Percentiles rank a stretch among this genome's conserved stretches.
Evolutionary conservation across 2,888 invertebrate species (phyloP).

Genomic region (Sarcophaga rosellei): DNA sequence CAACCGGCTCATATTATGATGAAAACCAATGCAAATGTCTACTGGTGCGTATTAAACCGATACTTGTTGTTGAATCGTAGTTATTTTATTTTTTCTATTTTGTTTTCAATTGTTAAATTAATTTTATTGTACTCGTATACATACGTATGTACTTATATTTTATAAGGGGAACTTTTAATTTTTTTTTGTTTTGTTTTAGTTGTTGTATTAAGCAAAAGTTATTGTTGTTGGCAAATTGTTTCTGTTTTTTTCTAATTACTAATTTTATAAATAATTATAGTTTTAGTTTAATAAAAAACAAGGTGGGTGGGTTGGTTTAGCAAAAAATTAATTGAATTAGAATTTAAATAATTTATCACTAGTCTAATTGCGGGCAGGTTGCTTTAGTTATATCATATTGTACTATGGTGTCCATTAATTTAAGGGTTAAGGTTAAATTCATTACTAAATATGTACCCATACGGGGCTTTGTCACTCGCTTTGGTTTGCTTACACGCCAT

Average conservation of each 20-base stretch:
- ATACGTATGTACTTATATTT: neutral
- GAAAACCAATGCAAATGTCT: constrained; percentile 79
- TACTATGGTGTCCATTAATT: too few relatives aligned
- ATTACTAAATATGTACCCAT: too few relatives aligned
- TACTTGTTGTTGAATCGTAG: constrained; percentile 44
- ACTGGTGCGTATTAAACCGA: constrained; percentile 74
- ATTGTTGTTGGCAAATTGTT: constrained; percentile 28
- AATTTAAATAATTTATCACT: constrained; percentile 49
- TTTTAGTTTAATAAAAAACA: constrained; percentile 28
- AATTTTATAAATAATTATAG: constrained; percentile 23
- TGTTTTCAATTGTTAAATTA: constrained; percentile 23
- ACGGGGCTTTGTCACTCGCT: too few relatives aligned
- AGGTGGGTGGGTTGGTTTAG: constrained; percentile 40
- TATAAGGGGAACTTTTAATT: neutral
- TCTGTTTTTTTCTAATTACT: constrained; percentile 47
- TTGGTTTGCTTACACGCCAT: too few relatives aligned
- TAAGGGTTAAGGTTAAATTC: too few relatives aligned
- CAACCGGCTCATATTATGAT: constrained; percentile 85
- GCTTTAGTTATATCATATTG: neutral
- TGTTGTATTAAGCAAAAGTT: constrained; percentile 31
- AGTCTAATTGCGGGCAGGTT: constrained; percentile 26
- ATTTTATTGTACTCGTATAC: constrained; percentile 7
- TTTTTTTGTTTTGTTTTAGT: constrained; percentile 40
- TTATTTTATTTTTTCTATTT: neutral
- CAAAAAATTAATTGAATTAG: constrained; percentile 15